phyloP scores from a whole-genome alignment of 2,113 vertebrate genomes.

The Mesembrinibis cayennensis region DNA sequence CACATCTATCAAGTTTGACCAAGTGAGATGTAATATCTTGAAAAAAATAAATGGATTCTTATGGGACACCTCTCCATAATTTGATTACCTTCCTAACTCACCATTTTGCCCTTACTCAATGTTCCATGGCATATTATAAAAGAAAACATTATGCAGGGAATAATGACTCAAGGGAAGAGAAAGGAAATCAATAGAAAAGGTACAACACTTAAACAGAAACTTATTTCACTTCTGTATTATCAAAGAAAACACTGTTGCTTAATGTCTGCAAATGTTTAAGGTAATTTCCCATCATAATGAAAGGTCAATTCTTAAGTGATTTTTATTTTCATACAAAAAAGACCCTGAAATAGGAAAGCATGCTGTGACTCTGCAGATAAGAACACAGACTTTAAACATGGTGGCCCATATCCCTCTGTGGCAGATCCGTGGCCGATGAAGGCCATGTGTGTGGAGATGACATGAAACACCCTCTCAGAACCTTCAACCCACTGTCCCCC shows the following conservation, averaged over 20 bases:
- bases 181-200: constrained; percentile 24
- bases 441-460: background rate
- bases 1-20: background rate
- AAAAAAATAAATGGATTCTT: background rate
- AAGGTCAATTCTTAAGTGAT: constrained; percentile 1
- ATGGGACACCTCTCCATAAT: background rate
- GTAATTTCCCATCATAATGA: background rate
- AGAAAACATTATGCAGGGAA: constrained; percentile 20
- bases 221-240: constrained; percentile 10
- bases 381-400: background rate
- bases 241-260: constrained; percentile 15
- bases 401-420: background rate
- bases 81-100: background rate
- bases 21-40: background rate
- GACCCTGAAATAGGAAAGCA: background rate
- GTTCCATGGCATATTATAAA: constrained; percentile 6
- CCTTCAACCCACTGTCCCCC: background rate
- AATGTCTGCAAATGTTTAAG: background rate
- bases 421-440: background rate
- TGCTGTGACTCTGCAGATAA: background rate
- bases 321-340: background rate
- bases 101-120: constrained; percentile 17
- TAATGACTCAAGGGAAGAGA: constrained; percentile 19
- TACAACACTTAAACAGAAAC: constrained; percentile 12
- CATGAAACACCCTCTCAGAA: background rate